A percentile compares a stretch with the other conserved stretches of the same genome.
Evolutionary conservation across 2,797 vertebrate genomes (phyloP).

Genomic region (Peromyscus attwateri): DNA sequence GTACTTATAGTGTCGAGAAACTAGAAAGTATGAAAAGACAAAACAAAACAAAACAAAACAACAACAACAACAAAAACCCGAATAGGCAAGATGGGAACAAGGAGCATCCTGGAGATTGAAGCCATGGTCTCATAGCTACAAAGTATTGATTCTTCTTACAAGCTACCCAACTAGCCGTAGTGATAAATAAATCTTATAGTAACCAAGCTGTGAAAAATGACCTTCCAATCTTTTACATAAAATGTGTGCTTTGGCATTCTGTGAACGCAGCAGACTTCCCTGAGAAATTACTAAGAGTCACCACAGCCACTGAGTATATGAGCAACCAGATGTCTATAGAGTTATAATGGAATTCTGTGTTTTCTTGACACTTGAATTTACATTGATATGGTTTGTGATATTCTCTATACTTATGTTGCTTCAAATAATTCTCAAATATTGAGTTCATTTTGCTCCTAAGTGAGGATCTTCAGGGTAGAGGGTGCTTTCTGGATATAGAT

Average conservation of each 20-base stretch:
- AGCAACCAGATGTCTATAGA: not conserved
- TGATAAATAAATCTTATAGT: not conserved
- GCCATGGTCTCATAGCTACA: not conserved
- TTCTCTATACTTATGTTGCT: not conserved
- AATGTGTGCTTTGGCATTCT: not conserved
- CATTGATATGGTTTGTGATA: not conserved
- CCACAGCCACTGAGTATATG: not conserved
- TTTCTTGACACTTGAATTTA: not conserved
- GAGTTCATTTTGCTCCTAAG: not conserved
- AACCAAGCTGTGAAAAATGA: not conserved
- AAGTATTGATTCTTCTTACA: too few relatives aligned
- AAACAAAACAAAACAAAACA: not conserved
- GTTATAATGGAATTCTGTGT: not conserved
- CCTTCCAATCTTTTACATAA: not conserved
- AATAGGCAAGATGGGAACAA: not conserved
- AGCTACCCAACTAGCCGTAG: not conserved
- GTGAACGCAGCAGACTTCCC: not conserved
- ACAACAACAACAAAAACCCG: not conserved
- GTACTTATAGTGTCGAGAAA: not conserved
- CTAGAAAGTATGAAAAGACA: not conserved
- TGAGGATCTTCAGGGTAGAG: not conserved
- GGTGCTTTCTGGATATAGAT: not conserved
- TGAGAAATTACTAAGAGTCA: not conserved
- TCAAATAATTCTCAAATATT: constrained; percentile 11
- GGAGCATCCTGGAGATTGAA: not conserved